Conservation (phyloP, 92 coral and sea anemone species). For the Epizoanthus scotinus region DNA sequence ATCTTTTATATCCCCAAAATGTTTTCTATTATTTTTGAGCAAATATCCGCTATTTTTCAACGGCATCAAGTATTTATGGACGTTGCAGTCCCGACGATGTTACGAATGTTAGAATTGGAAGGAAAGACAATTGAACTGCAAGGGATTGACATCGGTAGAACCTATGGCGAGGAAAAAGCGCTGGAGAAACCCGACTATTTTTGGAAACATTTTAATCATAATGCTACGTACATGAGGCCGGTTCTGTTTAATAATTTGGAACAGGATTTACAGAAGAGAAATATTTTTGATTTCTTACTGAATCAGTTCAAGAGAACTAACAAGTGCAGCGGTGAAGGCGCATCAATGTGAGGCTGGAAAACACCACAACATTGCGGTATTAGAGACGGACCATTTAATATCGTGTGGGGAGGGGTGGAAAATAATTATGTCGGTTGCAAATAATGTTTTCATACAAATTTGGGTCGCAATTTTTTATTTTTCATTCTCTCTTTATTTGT, state of each 20-base stretch:
- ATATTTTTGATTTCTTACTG: slow-evolving; percentile 11
- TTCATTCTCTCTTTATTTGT: too few species aligned
- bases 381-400: background rate
- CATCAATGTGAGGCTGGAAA: background rate
- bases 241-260: slow-evolving; percentile 10
- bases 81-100: slow-evolving; percentile 81
- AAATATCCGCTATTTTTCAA: slow-evolving; percentile 67
- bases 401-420: too few species aligned
- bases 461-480: too few species aligned
- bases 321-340: background rate
- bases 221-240: slow-evolving; percentile 60
- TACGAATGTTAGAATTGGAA: slow-evolving; percentile 73
- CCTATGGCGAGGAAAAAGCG: slow-evolving; percentile 72
- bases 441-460: too few species aligned
- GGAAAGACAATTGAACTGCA: slow-evolving; percentile 50
- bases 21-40: slow-evolving; percentile 57
- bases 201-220: slow-evolving; percentile 57
- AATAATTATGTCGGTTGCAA: too few species aligned
- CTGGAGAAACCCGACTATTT: slow-evolving; percentile 51
- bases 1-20: slow-evolving; percentile 74
- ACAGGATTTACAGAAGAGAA: background rate
- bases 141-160: slow-evolving; percentile 61
- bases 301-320: slow-evolving; percentile 20
- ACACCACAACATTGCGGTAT: too few species aligned
- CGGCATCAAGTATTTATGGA: slow-evolving; percentile 71